These are phyloP conservation scores for Plebejus melissa DNA, from an alignment of 2,888 invertebrate species.

Conservation along the genomic window DNA sequence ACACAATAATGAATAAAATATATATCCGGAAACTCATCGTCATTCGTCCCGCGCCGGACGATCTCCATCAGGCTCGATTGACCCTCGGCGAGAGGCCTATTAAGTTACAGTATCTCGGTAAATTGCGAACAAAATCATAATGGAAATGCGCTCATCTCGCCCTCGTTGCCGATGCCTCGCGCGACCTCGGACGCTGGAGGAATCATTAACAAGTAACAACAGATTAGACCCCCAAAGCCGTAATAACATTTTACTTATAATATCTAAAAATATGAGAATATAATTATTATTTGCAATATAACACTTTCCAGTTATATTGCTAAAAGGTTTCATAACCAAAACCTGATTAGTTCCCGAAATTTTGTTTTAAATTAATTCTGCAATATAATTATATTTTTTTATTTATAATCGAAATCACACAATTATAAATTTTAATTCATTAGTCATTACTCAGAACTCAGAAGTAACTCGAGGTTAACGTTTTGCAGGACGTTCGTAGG, in stretches of 20 bases:
- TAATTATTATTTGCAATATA: no score
- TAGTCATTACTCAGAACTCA: not conserved
- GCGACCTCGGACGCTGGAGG: constrained; percentile 30
- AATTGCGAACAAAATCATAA: constrained; percentile 14
- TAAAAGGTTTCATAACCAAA: no score
- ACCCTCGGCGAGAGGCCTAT: constrained; percentile 16
- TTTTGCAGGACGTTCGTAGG: not conserved
- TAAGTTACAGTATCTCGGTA: constrained; percentile 11
- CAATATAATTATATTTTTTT: no score
- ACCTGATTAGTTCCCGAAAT: no score
- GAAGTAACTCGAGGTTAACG: not conserved
- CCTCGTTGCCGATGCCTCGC: constrained; percentile 33
- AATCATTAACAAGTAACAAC: constrained; percentile 32
- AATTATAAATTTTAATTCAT: not conserved
- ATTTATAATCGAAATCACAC: not conserved
- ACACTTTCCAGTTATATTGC: no score
- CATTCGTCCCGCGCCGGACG: constrained; percentile 1
- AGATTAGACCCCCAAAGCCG: constrained; percentile 25
- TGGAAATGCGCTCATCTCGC: constrained; percentile 9
- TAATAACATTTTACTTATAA: constrained; percentile 29
- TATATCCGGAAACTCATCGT: not conserved
- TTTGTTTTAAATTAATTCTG: no score
- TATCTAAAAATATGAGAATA: not conserved
- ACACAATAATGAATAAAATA: not conserved
- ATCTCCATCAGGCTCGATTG: constrained; percentile 9